phyloP scores from a whole-genome alignment of 2,797 vertebrate species.

The Tokudaia muenninki region DNA sequence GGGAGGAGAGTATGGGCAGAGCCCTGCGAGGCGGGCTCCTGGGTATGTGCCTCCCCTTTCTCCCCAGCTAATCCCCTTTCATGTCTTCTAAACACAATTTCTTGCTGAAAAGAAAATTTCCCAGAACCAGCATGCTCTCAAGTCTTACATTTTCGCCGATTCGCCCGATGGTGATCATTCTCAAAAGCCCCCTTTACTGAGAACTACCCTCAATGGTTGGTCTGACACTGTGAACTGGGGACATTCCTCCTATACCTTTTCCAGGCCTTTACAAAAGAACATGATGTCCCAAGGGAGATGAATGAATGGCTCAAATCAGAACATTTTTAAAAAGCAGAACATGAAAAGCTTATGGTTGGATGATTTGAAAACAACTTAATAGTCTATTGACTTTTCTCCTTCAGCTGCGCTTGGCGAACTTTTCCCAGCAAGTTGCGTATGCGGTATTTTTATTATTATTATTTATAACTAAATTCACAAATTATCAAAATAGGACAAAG shows the following conservation, averaged over 20 bases:
- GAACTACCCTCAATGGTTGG: slow-evolving; percentile 78
- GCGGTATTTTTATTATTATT: not conserved
- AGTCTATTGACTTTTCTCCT: slow-evolving; percentile 48
- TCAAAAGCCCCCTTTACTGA: slow-evolving; percentile 80
- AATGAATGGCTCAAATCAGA: slow-evolving; percentile 71
- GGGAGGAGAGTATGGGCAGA: not conserved
- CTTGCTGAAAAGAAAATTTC: slow-evolving; percentile 54
- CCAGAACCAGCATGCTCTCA: slow-evolving; percentile 76
- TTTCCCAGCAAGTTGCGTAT: slow-evolving; percentile 43
- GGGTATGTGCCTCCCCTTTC: slow-evolving; percentile 21
- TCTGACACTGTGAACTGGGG: slow-evolving; percentile 73
- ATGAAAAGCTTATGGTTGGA: slow-evolving; percentile 34
- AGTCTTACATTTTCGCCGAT: slow-evolving; percentile 67
- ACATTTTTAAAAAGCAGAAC: slow-evolving; percentile 9
- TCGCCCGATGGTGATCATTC: slow-evolving; percentile 74
- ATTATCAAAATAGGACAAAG: slow-evolving; percentile 61
- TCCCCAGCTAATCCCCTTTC: slow-evolving; percentile 47
- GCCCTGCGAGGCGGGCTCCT: not conserved
- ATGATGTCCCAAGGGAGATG: slow-evolving; percentile 68
- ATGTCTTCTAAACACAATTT: slow-evolving; percentile 45
- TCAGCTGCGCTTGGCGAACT: slow-evolving; percentile 49
- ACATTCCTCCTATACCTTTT: slow-evolving; percentile 66
- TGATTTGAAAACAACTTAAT: slow-evolving; percentile 31
- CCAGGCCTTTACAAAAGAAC: slow-evolving; percentile 72
- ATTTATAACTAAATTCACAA: slow-evolving; percentile 44